A percentile compares a stretch with the other conserved stretches of the same genome.
These are phyloP conservation scores for Lottia scabra DNA, from an alignment of 2,888 invertebrate species.

Conservation along the genomic window DNA sequence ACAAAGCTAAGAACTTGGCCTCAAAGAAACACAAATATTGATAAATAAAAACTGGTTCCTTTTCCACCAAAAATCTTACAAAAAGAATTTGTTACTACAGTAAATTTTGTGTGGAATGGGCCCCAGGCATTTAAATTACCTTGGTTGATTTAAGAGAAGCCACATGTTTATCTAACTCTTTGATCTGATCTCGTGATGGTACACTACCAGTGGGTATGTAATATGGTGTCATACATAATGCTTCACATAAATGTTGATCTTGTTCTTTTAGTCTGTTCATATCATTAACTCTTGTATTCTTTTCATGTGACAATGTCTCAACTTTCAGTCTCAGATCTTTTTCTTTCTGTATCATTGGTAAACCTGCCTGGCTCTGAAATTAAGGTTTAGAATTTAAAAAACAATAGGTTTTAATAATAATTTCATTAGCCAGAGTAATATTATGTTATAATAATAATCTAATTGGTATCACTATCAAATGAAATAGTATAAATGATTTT, in stretches of 20 bases:
- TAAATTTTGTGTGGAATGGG: no score
- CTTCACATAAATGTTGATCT: slow-evolving; percentile 63
- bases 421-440: no score
- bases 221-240: slow-evolving; percentile 60
- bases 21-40: no score
- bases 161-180: slow-evolving; percentile 60
- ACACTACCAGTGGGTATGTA: slow-evolving; percentile 63
- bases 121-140: slow-evolving; percentile 49
- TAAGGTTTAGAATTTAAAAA: background rate
- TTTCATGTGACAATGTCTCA: slow-evolving; percentile 57
- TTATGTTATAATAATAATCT: no score
- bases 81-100: no score
- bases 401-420: no score
- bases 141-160: slow-evolving; percentile 60
- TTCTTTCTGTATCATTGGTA: slow-evolving; percentile 57
- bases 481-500: no score
- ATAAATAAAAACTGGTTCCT: no score
- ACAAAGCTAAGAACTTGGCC: no score
- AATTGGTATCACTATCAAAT: no score
- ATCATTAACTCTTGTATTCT: slow-evolving; percentile 57
- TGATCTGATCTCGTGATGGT: slow-evolving; percentile 59
- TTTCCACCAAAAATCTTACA: no score
- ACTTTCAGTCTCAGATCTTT: slow-evolving; percentile 53
- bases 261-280: slow-evolving; percentile 53
- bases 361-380: slow-evolving; percentile 40